phyloP scores from a whole-genome alignment of 1,140 invertebrate genomes.

The Drosophila leontia region DNA sequence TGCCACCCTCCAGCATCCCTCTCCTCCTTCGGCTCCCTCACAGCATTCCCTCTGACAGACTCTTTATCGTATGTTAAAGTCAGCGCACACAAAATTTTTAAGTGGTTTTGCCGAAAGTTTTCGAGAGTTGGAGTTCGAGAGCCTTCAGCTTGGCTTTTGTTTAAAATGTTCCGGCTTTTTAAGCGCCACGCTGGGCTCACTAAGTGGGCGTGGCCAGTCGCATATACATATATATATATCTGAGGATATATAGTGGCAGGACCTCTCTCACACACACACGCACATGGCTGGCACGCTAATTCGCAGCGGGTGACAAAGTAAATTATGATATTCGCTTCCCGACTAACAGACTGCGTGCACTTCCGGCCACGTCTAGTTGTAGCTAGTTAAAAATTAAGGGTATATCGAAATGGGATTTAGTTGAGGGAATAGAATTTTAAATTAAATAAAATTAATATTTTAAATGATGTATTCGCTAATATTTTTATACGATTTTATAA shows the following conservation, averaged over 20 bases:
- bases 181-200: constrained; percentile 53
- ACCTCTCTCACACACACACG: constrained; percentile 11
- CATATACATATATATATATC: constrained; percentile 6
- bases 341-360: constrained; percentile 80
- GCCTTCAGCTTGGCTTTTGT: constrained; percentile 69
- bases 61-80: constrained; percentile 80
- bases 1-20: constrained; percentile 4
- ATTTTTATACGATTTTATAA: background rate
- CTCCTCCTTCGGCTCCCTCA: background rate
- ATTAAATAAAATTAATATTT: too few relatives aligned
- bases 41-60: constrained; percentile 8
- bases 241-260: constrained; percentile 32
- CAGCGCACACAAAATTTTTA: constrained; percentile 67
- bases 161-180: constrained; percentile 71
- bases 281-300: constrained; percentile 66
- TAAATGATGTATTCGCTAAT: too few relatives aligned
- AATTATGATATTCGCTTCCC: constrained; percentile 82
- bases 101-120: constrained; percentile 75
- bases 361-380: constrained; percentile 55
- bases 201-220: constrained; percentile 34
- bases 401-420: background rate
- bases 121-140: constrained; percentile 58
- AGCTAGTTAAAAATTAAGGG: background rate
- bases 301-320: constrained; percentile 83
- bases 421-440: too few relatives aligned